Evolutionary conservation across 2,113 vertebrate genomes (phyloP), one percentile per base, ranked within the genome.

Genomic region (Lichenostomus cassidix): DNA sequence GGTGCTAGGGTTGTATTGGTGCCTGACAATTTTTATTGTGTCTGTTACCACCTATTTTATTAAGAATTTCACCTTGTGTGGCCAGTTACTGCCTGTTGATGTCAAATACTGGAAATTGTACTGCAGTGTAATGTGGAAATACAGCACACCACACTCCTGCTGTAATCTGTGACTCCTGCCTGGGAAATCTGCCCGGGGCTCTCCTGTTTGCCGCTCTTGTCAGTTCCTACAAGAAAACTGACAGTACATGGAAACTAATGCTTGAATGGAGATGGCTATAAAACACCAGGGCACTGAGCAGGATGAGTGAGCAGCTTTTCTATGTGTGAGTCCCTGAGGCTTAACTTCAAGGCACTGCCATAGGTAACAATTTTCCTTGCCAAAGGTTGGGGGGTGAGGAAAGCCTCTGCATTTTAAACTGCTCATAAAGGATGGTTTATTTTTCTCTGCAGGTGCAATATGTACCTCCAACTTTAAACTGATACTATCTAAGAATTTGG

Each of bases 91-190:
- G 70, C 21, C 12, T 71, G 33, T 42, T 94, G 55, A 9, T 71
- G 9, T 23, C 50, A n/a, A 52, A 44, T 23, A 59, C 13, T 52
- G 33, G 44, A 19, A 56, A 76, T 9, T 37, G 53, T 15, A 6
- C 16, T 65, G 28, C 46, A 80, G 52, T 4, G 25, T 60, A 10
- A 53, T 1, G 8, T 41, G 22, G 47, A 6, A 52, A 33, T 39
- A 35, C 23, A 44, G 46, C n/a, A 19, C 11, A 3, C 12, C 1
- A 1, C 3, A 3, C 11, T 55, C 13, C 31, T 71, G 0, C 41
- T 56, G 52, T 25, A 12, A 75, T 21, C 39, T 90, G 65, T 75
- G 67, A 42, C 23, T 5, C 14, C 25, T 0, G 2, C 33, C 56
- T 42, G 65, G n/a, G 52, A 50, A 41, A 23, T 42, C 70, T 39